phyloP scores from a whole-genome alignment of 2,113 vertebrate species.

The Nibea albiflora region DNA sequence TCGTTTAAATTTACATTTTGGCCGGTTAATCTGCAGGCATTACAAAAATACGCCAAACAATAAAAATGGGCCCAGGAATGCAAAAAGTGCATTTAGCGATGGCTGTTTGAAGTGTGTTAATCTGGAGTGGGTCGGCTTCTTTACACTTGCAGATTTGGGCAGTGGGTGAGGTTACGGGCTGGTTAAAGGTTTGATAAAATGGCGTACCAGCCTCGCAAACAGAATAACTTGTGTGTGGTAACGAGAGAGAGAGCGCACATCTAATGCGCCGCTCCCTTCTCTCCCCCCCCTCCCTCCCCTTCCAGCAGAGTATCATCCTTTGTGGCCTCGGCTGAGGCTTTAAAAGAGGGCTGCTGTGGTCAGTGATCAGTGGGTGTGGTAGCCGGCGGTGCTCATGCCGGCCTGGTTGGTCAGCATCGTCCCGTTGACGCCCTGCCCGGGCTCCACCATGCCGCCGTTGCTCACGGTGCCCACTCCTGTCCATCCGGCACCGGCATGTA shows the following conservation, averaged over 20 bases:
- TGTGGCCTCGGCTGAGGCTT: constrained; percentile 51
- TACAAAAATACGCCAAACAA: constrained; percentile 67
- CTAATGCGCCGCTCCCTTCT: constrained; percentile 35
- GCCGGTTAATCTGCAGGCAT: constrained; percentile 52
- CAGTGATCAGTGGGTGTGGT: constrained; percentile 90
- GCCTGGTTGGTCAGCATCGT: constrained; percentile 90
- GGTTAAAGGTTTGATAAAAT: constrained; percentile 51
- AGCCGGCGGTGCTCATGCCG: constrained; percentile 91
- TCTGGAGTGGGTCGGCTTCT: constrained; percentile 39
- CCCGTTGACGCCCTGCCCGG: constrained; percentile 91
- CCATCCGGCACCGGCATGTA: constrained; percentile 91
- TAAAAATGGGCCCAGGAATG: constrained; percentile 63
- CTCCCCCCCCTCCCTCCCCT: constrained; percentile 25
- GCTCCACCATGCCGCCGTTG: constrained; percentile 83
- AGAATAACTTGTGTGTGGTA: constrained; percentile 57
- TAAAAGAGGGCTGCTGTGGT: constrained; percentile 35
- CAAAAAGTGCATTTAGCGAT: constrained; percentile 58
- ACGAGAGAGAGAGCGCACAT: constrained; percentile 63
- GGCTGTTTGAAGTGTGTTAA: constrained; percentile 55
- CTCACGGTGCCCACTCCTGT: constrained; percentile 85
- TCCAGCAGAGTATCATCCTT: constrained; percentile 62
- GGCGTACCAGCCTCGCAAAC: constrained; percentile 64
- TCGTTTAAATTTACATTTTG: constrained; percentile 60
- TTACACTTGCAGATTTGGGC: constrained; percentile 69
- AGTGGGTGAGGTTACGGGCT: constrained; percentile 66